A percentile compares a stretch with the other conserved stretches of the same genome.
Evolutionary conservation across 2,113 vertebrate genomes (phyloP).

Genomic region (Perognathus longimembris): DNA sequence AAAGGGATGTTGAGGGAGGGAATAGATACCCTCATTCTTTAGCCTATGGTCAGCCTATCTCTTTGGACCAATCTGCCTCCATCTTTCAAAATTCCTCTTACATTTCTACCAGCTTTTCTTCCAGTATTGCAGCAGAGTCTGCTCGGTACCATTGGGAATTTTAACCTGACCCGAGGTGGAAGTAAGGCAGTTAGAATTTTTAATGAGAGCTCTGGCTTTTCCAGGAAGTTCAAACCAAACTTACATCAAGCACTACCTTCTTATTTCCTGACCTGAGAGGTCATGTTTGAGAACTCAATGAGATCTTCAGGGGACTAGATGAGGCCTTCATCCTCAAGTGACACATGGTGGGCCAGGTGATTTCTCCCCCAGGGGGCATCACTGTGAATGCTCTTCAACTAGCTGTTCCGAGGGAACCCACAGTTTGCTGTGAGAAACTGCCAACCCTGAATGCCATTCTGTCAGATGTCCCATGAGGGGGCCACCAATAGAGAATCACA

Average conservation of each 20-base stretch:
- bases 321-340: neutral
- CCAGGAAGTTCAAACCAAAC: conserved; percentile 54
- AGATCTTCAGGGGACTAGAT: neutral
- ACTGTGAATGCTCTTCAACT: neutral
- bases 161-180: neutral
- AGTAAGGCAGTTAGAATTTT: neutral
- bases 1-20: neutral
- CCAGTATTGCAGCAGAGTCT: neutral
- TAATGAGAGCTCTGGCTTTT: conserved; percentile 22
- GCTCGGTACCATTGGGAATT: conserved; percentile 18
- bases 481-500: neutral
- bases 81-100: neutral
- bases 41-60: neutral
- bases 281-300: conserved; percentile 12
- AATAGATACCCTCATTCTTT: neutral
- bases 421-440: neutral
- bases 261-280: conserved; percentile 39
- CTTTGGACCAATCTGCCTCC: neutral
- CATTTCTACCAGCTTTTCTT: neutral
- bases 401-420: neutral
- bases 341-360: neutral
- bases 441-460: no score
- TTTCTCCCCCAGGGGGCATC: neutral
- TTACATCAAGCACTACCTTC: conserved; percentile 35
- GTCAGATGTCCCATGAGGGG: neutral